Conservation (phyloP, 2,888 invertebrate genomes). For the Abscondita cerata region DNA sequence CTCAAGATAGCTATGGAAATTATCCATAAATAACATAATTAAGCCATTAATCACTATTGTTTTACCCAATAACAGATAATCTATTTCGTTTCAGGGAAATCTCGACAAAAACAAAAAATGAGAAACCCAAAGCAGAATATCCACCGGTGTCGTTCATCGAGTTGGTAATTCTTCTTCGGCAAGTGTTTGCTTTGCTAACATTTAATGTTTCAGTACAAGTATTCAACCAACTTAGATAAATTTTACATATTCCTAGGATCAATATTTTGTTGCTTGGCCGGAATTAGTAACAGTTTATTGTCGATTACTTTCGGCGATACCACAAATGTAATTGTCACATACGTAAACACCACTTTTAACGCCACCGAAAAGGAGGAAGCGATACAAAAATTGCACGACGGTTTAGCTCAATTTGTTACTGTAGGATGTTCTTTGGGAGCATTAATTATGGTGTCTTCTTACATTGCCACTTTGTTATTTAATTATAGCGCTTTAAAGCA, state of each 20-base stretch:
- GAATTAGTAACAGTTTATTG: background rate
- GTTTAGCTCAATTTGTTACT: conserved; percentile 61
- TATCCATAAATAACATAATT: too few species aligned
- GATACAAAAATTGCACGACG: conserved; percentile 7
- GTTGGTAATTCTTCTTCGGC: conserved; percentile 39
- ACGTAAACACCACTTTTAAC: conserved; percentile 34
- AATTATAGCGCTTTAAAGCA: conserved; percentile 76
- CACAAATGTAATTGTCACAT: conserved; percentile 66
- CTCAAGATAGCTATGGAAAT: too few species aligned
- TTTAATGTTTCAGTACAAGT: conserved; percentile 18
- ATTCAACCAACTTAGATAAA: conserved; percentile 10
- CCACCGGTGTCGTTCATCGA: conserved; percentile 41
- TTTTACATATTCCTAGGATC: conserved; percentile 10
- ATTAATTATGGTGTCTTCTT: conserved; percentile 67
- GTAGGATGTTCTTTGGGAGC: conserved; percentile 69
- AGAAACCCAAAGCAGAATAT: conserved; percentile 26
- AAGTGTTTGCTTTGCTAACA: background rate
- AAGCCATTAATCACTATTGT: too few species aligned
- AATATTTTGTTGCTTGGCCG: conserved; percentile 3
- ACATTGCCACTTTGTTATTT: conserved; percentile 70
- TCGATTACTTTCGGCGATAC: conserved; percentile 60
- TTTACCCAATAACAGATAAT: too few species aligned
- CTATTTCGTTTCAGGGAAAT: background rate
- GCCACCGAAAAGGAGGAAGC: conserved; percentile 4
- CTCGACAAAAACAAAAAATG: background rate